Evolutionary conservation across 2,797 vertebrate genomes (phyloP), one percentile per base, ranked within the genome.

Genomic region (Etheostoma nigrum): DNA sequence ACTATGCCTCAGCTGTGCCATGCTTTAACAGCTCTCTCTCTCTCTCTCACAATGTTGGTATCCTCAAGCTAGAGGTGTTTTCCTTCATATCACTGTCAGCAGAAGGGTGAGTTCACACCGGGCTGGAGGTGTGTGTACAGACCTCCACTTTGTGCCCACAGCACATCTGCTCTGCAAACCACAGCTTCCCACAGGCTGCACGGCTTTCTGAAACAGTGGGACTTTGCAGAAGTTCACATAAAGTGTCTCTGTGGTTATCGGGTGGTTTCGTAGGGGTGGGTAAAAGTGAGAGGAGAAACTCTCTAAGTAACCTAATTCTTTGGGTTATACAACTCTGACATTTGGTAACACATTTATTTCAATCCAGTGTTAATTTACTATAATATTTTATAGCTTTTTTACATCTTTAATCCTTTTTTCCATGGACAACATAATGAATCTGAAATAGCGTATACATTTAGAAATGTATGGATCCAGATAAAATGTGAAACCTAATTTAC

Each of bases 41-140:
- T 27, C 72, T 81, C 72, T 58, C 49, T 71, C 71, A 27, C 79
- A 54, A 14, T 33, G 63, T 72, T 67, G 58, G 59, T 76, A 42
- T 86, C 86, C 73, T 27, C 48, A 77, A 78, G 79, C 86, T 78
- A 25, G 67, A 80, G 76, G 77, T 89, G 75, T 77, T 62, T 77
- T 79, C 18, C 30, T 61, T 85, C 72, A 78, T 82, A 79, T 92
- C 83, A 77, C 78, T 69, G 74, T 84, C 74, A 82, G 88, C 81
- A 84, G 84, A 76, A 81, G 88, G 91, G 33, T 47, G 79, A 81
- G 78, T 83, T 92, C 78, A 79, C 84, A 88, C 54, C 11, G 60
- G 55, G 78, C 70, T 51, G 59, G 67, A 76, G 81, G 76, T 77
- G 47, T 73, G 52, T 54, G 19, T 40, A 40, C 10, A 40, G 36